These are phyloP conservation scores for Conistra vaccinii DNA, from an alignment of 2,888 invertebrate species.

Conservation along the genomic window DNA sequence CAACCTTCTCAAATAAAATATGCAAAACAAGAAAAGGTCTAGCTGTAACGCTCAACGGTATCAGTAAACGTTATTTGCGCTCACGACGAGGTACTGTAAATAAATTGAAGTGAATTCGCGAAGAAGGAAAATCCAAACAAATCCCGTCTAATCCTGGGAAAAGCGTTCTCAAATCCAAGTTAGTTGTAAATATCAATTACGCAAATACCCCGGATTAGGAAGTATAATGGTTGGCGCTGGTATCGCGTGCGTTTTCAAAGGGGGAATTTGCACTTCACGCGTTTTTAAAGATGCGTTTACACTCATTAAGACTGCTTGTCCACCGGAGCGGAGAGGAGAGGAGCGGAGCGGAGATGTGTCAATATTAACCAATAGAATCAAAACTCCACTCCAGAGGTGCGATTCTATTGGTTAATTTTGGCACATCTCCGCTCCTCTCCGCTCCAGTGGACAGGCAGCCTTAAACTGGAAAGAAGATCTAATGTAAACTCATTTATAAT, in stretches of 20 bases:
- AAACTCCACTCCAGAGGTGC: too few species aligned
- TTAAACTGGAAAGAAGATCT: conserved; percentile 18
- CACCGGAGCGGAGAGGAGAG: too few species aligned
- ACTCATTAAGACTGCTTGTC: too few species aligned
- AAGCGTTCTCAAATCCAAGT: conserved; percentile 87
- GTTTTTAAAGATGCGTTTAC: conserved; percentile 46
- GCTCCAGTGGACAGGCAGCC: too few species aligned
- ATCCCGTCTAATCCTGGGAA: conserved; percentile 86
- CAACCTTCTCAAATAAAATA: conserved; percentile 59
- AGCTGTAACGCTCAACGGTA: conserved; percentile 67
- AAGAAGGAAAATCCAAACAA: conserved; percentile 86
- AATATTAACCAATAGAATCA: too few species aligned
- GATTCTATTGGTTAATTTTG: too few species aligned
- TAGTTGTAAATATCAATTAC: conserved; percentile 91
- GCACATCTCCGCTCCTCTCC: too few species aligned
- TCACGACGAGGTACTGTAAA: conserved; percentile 77
- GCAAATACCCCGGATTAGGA: conserved; percentile 86
- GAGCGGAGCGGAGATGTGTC: too few species aligned
- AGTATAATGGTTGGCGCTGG: conserved; percentile 73
- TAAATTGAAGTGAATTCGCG: conserved; percentile 86
- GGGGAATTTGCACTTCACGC: conserved; percentile 67
- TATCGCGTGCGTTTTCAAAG: conserved; percentile 68
- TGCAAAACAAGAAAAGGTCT: conserved; percentile 63
- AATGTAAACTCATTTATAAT: background rate
- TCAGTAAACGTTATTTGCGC: conserved; percentile 77